Base-by-base conservation (phyloP, 2,888 invertebrate species). In the Dolomedes plantarius region DNA sequence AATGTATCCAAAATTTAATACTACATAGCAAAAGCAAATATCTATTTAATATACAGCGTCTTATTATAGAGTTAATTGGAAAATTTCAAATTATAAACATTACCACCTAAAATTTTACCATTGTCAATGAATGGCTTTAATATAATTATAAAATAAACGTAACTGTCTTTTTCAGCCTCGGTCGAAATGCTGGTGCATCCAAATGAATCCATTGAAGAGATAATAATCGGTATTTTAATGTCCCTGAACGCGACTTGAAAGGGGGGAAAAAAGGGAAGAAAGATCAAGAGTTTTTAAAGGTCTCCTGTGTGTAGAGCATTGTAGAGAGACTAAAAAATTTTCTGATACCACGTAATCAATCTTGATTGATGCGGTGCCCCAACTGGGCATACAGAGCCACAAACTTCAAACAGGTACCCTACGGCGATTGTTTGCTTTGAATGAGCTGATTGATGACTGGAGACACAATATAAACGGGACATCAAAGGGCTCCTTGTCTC, bases 351-450 rank as follows among this genome's bases (percentile, higher is more conserved):
- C 72, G 82, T 76, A 82, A 82, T 82, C 82, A 82, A 82, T 82
- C 82, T 82, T 82, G 82, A 82, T 82, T 68, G 82, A 82, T 82
- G 75, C 36, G 67, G 73, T 39, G 56, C 73, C 39, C 74, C 67
- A 62, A 31, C 64, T 75, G 64, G 64, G 67, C 67, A 16, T 36
- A 74, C 68, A 81, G 81, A 67, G 68, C 81, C 71, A 64, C 82
- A 76, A 82, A 82, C 76, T 76, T 71, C 82, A 82, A 56, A 82
- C 82, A 82, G 82, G 82, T 82, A 75, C 76, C 73, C 71, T 67
- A 27, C 46, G 80, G 73, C 82, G 71, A 82, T 82, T 82, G 82
- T 82, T 82, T 76, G 82, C 82, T 82, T 76, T 82, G 75, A 76
- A 82, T 82, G 76, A 82, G 41, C 82, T 82, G 82, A 82, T 75